Conservation (phyloP, 2,888 invertebrate genomes). For the Deilephila porcellus region DNA sequence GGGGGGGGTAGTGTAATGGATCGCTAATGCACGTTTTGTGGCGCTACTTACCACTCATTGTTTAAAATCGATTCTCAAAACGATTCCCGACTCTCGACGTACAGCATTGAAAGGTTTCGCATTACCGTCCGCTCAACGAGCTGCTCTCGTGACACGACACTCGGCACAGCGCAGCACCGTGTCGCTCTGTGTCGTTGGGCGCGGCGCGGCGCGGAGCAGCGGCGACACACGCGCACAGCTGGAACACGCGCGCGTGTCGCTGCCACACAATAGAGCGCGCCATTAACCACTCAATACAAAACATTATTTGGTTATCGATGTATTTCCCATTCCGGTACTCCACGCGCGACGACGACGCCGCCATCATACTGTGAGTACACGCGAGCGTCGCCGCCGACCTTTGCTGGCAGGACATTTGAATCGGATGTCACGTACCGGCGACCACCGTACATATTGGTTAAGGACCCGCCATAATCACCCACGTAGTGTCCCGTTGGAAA, state of each 20-base stretch:
- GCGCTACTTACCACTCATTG: slow-evolving; percentile 24
- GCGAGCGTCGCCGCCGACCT: neutral
- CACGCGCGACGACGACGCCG: neutral
- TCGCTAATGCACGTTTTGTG: slow-evolving; percentile 29
- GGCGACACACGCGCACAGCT: slow-evolving; percentile 7
- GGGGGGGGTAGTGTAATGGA: slow-evolving; percentile 11
- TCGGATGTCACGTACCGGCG: too few species aligned
- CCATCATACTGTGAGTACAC: neutral
- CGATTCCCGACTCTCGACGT: slow-evolving; percentile 17
- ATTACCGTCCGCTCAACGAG: slow-evolving; percentile 15
- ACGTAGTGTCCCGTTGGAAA: too few species aligned
- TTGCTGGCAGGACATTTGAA: too few species aligned
- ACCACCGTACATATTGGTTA: too few species aligned
- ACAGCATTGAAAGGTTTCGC: slow-evolving; percentile 27
- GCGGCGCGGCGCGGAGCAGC: neutral
- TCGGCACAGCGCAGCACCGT: neutral
- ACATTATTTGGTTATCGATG: slow-evolving; percentile 32
- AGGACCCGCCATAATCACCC: too few species aligned
- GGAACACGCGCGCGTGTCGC: slow-evolving; percentile 12
- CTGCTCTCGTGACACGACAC: neutral
- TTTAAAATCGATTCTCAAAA: slow-evolving; percentile 30
- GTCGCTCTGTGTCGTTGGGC: neutral
- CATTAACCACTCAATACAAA: slow-evolving; percentile 35
- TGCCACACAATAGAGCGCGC: slow-evolving; percentile 29
- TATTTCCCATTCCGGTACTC: slow-evolving; percentile 9